These are phyloP conservation scores for Chiloscyllium punctatum DNA, from an alignment of 2,797 vertebrate genomes.

Conservation along the genomic window DNA sequence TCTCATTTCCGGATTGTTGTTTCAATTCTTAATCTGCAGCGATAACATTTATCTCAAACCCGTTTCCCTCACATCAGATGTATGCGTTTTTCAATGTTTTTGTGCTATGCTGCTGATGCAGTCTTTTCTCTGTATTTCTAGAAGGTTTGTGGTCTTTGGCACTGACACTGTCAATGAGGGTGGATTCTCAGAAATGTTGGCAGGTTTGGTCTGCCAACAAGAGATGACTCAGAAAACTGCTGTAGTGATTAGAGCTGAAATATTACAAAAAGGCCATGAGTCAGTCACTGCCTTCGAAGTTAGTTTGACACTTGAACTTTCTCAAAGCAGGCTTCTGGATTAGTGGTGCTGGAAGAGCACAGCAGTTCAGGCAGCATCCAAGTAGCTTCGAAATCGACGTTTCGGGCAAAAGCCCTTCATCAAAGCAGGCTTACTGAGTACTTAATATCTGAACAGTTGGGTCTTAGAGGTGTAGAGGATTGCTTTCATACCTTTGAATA, in stretches of 20 bases:
- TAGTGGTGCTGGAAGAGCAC: no score
- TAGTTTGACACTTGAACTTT: neutral
- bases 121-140: neutral
- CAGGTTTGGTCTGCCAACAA: neutral
- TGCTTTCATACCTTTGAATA: neutral
- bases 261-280: neutral
- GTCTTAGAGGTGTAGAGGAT: neutral
- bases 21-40: neutral
- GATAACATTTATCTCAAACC: neutral
- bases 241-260: neutral
- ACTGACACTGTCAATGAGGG: neutral
- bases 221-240: neutral
- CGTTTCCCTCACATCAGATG: neutral
- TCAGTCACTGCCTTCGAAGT: neutral
- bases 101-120: neutral
- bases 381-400: no score
- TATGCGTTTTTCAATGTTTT: no score
- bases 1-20: neutral
- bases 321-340: neutral
- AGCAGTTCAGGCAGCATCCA: no score
- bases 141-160: neutral
- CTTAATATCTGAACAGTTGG: no score
- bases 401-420: no score
- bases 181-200: neutral
- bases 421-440: neutral